Percentiles rank a stretch among this genome's conserved stretches.
These are phyloP conservation scores for Pachypeltis micranthus DNA, from an alignment of 1,140 invertebrate genomes.

Conservation along the genomic window DNA sequence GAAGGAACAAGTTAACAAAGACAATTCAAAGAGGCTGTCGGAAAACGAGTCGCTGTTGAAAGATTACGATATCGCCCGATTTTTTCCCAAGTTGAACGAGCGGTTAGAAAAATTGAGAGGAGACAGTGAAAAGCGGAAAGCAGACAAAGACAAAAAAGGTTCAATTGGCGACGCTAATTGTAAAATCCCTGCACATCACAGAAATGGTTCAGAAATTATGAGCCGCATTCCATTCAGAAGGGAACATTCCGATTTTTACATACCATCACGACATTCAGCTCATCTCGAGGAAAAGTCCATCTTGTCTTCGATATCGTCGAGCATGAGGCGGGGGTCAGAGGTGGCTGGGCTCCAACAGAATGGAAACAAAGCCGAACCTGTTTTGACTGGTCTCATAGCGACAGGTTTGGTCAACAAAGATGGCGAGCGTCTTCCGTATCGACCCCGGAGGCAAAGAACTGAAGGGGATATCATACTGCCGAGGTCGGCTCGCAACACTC, in stretches of 20 bases:
- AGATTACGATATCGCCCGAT: slow-evolving; percentile 72
- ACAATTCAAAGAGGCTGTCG: slow-evolving; percentile 28
- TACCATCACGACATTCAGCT: slow-evolving; percentile 53
- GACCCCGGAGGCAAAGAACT: slow-evolving; percentile 68
- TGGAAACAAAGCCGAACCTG: slow-evolving; percentile 43
- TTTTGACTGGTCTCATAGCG: slow-evolving; percentile 50
- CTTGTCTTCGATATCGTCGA: slow-evolving; percentile 8
- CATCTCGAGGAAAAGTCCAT: slow-evolving; percentile 41
- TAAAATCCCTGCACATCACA: slow-evolving; percentile 21
- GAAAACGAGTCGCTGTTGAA: slow-evolving; percentile 58
- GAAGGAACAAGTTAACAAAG: slow-evolving; percentile 17
- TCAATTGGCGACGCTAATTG: neutral
- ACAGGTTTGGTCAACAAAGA: slow-evolving; percentile 15
- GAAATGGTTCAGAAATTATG: slow-evolving; percentile 26
- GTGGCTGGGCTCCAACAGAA: slow-evolving; percentile 31
- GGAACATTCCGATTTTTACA: slow-evolving; percentile 67
- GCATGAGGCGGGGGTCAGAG: slow-evolving; percentile 24
- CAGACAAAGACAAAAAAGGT: slow-evolving; percentile 20
- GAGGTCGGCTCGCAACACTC: slow-evolving; percentile 25
- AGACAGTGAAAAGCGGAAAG: slow-evolving; percentile 14
- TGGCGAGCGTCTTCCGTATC: slow-evolving; percentile 31
- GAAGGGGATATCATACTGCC: slow-evolving; percentile 69
- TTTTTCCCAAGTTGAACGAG: slow-evolving; percentile 53
- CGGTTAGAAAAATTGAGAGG: slow-evolving; percentile 35
- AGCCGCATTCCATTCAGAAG: slow-evolving; percentile 52